Evolutionary conservation across 2,888 invertebrate species (phyloP).

Genomic region (Calliopum simillimum): DNA sequence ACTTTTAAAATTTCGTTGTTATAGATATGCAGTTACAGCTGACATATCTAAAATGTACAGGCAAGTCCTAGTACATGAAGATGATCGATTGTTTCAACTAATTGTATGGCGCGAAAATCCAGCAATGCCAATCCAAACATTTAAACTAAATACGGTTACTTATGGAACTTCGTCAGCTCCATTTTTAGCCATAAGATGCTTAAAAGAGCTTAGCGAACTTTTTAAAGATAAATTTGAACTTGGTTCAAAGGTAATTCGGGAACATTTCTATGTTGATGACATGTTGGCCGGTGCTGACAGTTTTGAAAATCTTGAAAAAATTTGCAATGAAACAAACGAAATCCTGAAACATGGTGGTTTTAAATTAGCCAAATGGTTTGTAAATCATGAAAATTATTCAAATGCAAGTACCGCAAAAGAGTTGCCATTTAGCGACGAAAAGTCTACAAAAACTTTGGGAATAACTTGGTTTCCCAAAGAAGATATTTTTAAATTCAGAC

Average conservation of each 20-base stretch:
- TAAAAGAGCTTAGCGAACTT: slow-evolving; percentile 36
- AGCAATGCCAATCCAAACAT: slow-evolving; percentile 23
- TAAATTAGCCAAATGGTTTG: background rate
- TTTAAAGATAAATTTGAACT: slow-evolving; percentile 20
- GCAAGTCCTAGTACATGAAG: slow-evolving; percentile 37
- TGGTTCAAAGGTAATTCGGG: slow-evolving; percentile 3
- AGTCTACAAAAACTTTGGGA: slow-evolving; percentile 1
- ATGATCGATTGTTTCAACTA: slow-evolving; percentile 40
- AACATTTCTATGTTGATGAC: slow-evolving; percentile 34
- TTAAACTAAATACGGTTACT: slow-evolving; percentile 31
- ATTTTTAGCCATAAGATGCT: slow-evolving; percentile 35
- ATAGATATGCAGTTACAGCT: slow-evolving; percentile 38
- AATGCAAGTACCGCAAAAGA: background rate
- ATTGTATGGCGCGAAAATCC: slow-evolving; percentile 34
- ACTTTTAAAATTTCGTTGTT: slow-evolving; percentile 36
- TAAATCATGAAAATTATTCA: background rate
- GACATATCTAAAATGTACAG: slow-evolving; percentile 47
- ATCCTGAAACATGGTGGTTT: background rate
- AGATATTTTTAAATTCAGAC: background rate
- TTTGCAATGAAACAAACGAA: slow-evolving; percentile 21
- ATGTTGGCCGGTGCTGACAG: slow-evolving; percentile 8
- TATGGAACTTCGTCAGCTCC: slow-evolving; percentile 40
- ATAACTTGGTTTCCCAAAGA: background rate
- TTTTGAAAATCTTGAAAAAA: slow-evolving; percentile 9
- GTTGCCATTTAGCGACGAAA: no score